phyloP scores from a whole-genome alignment of 2,888 invertebrate genomes.

The Brachyptera putata region DNA sequence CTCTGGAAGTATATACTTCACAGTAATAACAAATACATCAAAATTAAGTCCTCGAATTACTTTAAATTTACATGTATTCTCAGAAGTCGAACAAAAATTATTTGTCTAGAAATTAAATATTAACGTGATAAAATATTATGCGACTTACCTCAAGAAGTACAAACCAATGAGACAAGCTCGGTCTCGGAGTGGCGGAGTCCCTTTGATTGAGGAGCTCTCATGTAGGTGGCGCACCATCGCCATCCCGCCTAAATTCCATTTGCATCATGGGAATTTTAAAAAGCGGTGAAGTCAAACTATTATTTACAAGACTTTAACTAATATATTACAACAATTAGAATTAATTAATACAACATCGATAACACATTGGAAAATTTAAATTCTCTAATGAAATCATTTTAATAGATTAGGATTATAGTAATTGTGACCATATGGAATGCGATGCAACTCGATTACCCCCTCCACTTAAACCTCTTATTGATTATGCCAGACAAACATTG shows the following conservation, averaged over 20 bases:
- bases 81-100: not conserved
- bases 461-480: no score
- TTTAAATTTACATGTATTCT: not conserved
- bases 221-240: not conserved
- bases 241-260: slow-evolving; percentile 2
- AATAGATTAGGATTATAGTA: no score
- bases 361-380: no score
- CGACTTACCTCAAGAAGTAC: slow-evolving; percentile 2
- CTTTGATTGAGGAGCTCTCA: not conserved
- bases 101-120: not conserved
- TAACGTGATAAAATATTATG: not conserved
- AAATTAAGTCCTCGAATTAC: not conserved
- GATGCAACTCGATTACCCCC: no score
- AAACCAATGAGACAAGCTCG: not conserved
- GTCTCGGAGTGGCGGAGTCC: no score
- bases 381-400: no score
- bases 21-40: not conserved
- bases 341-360: no score
- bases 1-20: not conserved
- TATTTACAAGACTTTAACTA: no score
- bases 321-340: no score
- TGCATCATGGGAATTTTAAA: not conserved
- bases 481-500: no score
- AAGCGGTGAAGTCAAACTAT: not conserved
- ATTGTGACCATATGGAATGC: no score